Evolutionary conservation across 2,888 invertebrate species (phyloP).

Genomic region (Frankliniella intonsa): DNA sequence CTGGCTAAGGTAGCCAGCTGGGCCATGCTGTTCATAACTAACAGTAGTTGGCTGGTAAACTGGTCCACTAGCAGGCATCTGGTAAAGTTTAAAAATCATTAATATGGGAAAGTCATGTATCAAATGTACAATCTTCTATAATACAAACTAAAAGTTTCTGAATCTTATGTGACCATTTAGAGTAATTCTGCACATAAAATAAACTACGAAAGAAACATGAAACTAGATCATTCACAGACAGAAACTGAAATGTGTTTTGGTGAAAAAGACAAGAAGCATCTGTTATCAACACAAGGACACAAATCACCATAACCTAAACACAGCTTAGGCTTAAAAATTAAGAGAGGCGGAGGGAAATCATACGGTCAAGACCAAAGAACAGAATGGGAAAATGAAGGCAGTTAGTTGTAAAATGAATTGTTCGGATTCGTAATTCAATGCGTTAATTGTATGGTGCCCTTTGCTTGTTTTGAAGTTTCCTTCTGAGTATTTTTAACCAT

Average conservation of each 20-base stretch:
- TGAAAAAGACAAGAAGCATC: neutral
- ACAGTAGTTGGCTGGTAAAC: slow-evolving; percentile 76
- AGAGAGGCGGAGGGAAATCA: too few species aligned
- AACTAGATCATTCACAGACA: neutral
- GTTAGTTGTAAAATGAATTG: too few species aligned
- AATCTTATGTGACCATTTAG: neutral
- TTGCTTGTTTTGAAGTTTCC: too few species aligned
- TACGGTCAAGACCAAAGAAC: too few species aligned
- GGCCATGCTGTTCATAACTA: slow-evolving; percentile 57
- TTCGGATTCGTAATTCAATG: too few species aligned
- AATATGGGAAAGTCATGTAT: neutral
- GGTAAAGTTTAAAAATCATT: neutral
- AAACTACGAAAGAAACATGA: neutral
- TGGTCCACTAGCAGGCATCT: slow-evolving; percentile 63
- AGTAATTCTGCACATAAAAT: neutral
- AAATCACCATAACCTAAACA: neutral
- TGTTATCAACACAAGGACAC: neutral
- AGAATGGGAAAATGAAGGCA: too few species aligned
- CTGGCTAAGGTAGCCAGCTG: slow-evolving; percentile 29
- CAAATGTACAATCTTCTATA: neutral
- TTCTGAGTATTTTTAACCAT: too few species aligned
- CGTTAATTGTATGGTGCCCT: too few species aligned
- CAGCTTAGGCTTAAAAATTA: neutral
- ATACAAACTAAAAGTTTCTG: neutral
- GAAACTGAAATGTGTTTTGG: neutral